Evolutionary conservation across 2,888 invertebrate genomes (phyloP).

Genomic region (Hirtodrosophila trivittata): DNA sequence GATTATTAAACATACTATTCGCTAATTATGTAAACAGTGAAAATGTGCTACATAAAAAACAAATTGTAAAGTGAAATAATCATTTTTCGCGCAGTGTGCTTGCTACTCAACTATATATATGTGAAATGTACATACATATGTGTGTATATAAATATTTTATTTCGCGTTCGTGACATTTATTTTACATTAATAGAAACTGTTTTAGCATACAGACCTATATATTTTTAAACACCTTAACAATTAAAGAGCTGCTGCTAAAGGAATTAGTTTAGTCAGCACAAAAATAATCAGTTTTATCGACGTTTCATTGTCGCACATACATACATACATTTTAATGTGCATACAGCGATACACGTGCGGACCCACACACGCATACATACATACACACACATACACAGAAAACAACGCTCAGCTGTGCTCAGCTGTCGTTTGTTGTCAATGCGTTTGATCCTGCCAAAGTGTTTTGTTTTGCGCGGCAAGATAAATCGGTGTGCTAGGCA

Average conservation of each 20-base stretch:
- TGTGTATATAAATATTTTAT: conserved; percentile 28
- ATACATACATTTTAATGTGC: conserved; percentile 18
- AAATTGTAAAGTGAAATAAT: conserved; percentile 35
- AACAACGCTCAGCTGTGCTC: conserved; percentile 65
- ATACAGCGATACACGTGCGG: conserved; percentile 48
- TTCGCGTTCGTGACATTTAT: conserved; percentile 45
- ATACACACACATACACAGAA: conserved; percentile 18
- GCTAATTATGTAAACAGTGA: conserved; percentile 41
- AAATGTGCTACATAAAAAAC: conserved; percentile 26
- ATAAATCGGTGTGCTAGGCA: neutral
- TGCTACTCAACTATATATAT: conserved; percentile 28
- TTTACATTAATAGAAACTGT: conserved; percentile 23
- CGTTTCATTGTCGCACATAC: conserved; percentile 55
- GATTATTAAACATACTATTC: conserved; percentile 19
- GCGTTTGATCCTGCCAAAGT: conserved; percentile 52
- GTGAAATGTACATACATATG: conserved; percentile 36
- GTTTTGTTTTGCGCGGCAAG: conserved; percentile 49
- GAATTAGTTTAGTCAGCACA: conserved; percentile 13
- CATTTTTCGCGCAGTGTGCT: conserved; percentile 55
- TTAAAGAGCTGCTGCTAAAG: conserved; percentile 26
- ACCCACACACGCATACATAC: conserved; percentile 16
- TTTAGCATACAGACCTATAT: conserved; percentile 19
- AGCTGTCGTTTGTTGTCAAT: conserved; percentile 72
- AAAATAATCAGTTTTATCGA: conserved; percentile 46
- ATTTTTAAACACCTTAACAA: conserved; percentile 21